These are phyloP conservation scores for Anagrus nilaparvatae DNA, from an alignment of 1,140 invertebrate genomes.

Conservation along the genomic window DNA sequence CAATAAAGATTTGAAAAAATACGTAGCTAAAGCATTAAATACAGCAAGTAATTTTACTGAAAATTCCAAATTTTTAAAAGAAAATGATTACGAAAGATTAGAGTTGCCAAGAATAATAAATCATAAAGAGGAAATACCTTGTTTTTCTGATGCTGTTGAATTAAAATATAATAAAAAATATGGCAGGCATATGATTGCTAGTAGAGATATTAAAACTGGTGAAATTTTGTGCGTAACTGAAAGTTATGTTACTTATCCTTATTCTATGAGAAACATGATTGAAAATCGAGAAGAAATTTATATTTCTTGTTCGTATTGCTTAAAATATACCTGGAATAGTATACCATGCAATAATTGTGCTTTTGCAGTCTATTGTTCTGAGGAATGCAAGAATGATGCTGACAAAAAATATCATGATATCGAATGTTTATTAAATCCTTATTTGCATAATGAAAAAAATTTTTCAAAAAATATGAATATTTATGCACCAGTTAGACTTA, in stretches of 20 bases:
- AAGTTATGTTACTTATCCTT: too few species aligned
- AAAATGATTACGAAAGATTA: too few species aligned
- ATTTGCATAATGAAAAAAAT: slow-evolving; percentile 46
- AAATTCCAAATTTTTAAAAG: too few species aligned
- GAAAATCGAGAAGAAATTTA: slow-evolving; percentile 35
- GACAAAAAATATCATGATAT: not conserved
- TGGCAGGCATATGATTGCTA: slow-evolving; percentile 56
- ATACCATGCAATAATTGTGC: not conserved
- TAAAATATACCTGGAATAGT: not conserved
- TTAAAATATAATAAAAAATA: slow-evolving; percentile 45
- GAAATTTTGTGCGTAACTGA: slow-evolving; percentile 72
- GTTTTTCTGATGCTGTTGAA: slow-evolving; percentile 49
- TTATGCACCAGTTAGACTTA: slow-evolving; percentile 56
- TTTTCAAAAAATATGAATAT: slow-evolving; percentile 53
- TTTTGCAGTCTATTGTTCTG: not conserved
- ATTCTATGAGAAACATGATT: slow-evolving; percentile 54
- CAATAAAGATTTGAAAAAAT: too few species aligned
- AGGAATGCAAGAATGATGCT: not conserved
- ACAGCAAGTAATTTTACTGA: too few species aligned
- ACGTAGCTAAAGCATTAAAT: too few species aligned
- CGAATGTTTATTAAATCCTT: slow-evolving; percentile 41
- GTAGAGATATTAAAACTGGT: slow-evolving; percentile 55
- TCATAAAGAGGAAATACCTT: slow-evolving; percentile 44
- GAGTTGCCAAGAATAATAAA: not conserved
- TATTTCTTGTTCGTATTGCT: not conserved